Evolutionary conservation across 2,888 invertebrate species (phyloP), one percentile per base, ranked within the genome.

Genomic region (Caenorhabditis sp.): DNA sequence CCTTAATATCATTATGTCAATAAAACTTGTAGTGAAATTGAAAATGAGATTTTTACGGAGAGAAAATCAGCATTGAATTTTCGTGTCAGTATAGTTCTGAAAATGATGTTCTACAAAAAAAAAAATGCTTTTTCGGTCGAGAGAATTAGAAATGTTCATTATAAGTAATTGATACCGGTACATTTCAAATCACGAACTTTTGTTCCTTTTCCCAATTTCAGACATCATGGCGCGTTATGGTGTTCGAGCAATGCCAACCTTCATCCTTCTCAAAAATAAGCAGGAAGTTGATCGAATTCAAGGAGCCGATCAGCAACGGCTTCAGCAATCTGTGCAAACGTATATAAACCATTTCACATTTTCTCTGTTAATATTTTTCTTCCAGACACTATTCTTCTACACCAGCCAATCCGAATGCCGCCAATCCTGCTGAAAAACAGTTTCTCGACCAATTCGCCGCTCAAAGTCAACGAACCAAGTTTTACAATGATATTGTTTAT

Each of bases 231-330:
- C 92, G 36, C 90, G 91, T 14, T 94, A 97, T 88, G 93, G 93
- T 67, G 93, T 99, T 54, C 93, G 93, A 67, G 95, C 96, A 0
- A 97, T 99, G 96, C 99, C 99, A 23, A 99, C 99, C 0, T 99
- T 99, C 88, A 92, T 96, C 80, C 95, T 99, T 88, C 95, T 94
- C 89, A 92, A 93, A 83, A 95, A 89, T 72, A 84, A 86, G 67
- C 91, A 92, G 10, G 93, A 93, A 89, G 91, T 97, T 84, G 95
- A 94, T 87, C 90, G 92, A 52, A 90, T 95, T 77, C 93, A 93
- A 90, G 97, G 97, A 7, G 95, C 95, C 0, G 93, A 97, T 89
- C 91, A 93, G 0, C 89, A 90, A 17, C 91, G 92, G 0, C 89
- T 99, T 67, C 95, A 96, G 1, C 17, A 67, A 10, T 31, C 67